Percentiles rank a stretch among this genome's conserved stretches.
These are phyloP conservation scores for Brachypteracias leptosomus DNA, from an alignment of 2,113 vertebrate genomes.

Conservation along the genomic window DNA sequence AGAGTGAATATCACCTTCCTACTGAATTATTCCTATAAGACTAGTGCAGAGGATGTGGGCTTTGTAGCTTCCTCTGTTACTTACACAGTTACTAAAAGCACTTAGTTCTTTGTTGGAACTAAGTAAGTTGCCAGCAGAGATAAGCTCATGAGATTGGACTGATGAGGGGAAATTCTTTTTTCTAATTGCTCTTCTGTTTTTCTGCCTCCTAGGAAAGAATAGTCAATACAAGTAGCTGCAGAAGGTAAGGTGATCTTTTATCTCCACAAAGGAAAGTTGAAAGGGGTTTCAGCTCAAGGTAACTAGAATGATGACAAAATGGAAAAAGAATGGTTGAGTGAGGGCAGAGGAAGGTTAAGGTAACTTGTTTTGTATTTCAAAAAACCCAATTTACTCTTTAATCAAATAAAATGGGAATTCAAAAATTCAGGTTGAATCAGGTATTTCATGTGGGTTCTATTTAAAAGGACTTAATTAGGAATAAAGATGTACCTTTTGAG, in stretches of 20 bases:
- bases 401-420: neutral
- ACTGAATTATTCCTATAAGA: neutral
- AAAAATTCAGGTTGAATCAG: neutral
- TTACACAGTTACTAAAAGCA: neutral
- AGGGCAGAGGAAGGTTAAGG: neutral
- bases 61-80: neutral
- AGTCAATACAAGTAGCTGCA: neutral
- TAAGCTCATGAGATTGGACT: neutral
- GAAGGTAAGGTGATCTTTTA: neutral
- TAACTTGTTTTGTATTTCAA: neutral
- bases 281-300: neutral
- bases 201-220: neutral
- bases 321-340: neutral
- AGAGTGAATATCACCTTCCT: neutral
- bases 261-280: neutral
- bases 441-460: neutral
- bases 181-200: neutral
- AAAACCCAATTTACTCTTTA: neutral
- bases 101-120: neutral
- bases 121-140: neutral
- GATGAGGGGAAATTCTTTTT: neutral
- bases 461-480: neutral
- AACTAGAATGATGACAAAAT: neutral
- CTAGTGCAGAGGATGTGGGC: neutral
- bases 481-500: neutral